Evolutionary conservation across 2,113 vertebrate genomes (phyloP), one percentile per base, ranked within the genome.

Genomic region (Acinonyx jubatus): DNA sequence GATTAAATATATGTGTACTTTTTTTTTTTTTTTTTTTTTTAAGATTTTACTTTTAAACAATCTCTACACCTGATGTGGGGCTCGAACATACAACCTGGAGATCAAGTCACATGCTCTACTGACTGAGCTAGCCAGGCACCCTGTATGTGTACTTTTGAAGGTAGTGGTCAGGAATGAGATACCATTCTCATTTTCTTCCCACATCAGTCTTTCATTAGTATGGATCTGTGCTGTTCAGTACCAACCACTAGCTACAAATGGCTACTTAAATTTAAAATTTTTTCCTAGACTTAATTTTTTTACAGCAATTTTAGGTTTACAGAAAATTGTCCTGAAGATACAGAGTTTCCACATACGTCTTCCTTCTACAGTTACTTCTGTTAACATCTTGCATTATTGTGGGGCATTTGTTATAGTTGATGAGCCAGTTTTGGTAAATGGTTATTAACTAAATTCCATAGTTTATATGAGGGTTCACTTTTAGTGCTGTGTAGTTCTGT

Each of bases 171-270:
- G 61, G 82, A 92, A 76, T 69, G 33, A 92, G 82, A 41, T 63
- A 66, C 55, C 55, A 50, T 66, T 93, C 79, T 89, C 19, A 45
- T 85, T 97, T 69, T 97, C 61, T 92, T 78, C 33, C 12, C 63
- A 69, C 11, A 63, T 76, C 18, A 55, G 8, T 87, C n/a, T 91
- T 80, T 71, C 55, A 33, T 78, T 94, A 87, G 66, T 93, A 31
- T 69, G 66, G 81, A 80, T 66, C 48, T 68, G 3, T 79, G 38
- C 66, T 87, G 16, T 68, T 94, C 18, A 66, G 23, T 80, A 78
- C 21, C 9, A 83, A 78, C 36, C 41, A 57, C 69, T 82, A 63
- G 23, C 69, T 83, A 88, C 29, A 27, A 69, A 18, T 92, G 78
- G 23, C 71, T 92, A 21, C 36, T 89, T 92, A 88, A 82, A 63